Base-by-base conservation (phyloP, 35 echinoderm and acorn worm genomes). In the Diadema setosum region DNA sequence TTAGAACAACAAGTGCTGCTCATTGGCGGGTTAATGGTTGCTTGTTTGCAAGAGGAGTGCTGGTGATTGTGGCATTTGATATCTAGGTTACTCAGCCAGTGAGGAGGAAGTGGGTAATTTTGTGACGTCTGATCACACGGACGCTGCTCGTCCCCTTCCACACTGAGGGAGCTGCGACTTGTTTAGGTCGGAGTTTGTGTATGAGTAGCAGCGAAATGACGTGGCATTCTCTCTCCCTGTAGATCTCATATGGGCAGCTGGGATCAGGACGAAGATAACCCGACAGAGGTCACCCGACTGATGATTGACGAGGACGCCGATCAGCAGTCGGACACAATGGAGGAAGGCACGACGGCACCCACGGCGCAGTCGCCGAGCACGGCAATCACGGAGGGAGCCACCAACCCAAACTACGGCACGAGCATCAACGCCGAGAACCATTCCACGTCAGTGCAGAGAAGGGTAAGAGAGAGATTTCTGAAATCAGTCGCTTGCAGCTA, bases 101-200 rank as follows among this genome's bases (percentile, higher is more conserved):
- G 25, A 67, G 63, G 63, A 26, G 63, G 63, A 67, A 67, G 63
- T 67, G 27, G 37, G 27, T 67, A 8, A 67, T 67, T 67, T 67
- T 67, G 63, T 67, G 63, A 67, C 63, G 63, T 67, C 63, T 67
- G 37, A 67, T 67, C 63, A 67, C 63, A 67, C 63, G 37, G 37
- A 34, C 63, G 37, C 63, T n/a, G 30, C 37, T 33, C 63, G 37
- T 67, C 63, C 63, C 37, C 63, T 16, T 67, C 63, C n/a, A n/a
- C n/a, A n/a, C n/a, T n/a, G n/a, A n/a, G n/a, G n/a, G n/a, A n/a
- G n/a, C n/a, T n/a, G n/a, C n/a, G n/a, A n/a, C n/a, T n/a, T n/a
- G n/a, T n/a, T n/a, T n/a, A n/a, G n/a, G n/a, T n/a, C n/a, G n/a
- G n/a, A n/a, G n/a, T n/a, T n/a, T n/a, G n/a, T n/a, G n/a, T n/a